Base-by-base conservation (phyloP, 1,140 invertebrate species). In the Papilio glaucus region DNA sequence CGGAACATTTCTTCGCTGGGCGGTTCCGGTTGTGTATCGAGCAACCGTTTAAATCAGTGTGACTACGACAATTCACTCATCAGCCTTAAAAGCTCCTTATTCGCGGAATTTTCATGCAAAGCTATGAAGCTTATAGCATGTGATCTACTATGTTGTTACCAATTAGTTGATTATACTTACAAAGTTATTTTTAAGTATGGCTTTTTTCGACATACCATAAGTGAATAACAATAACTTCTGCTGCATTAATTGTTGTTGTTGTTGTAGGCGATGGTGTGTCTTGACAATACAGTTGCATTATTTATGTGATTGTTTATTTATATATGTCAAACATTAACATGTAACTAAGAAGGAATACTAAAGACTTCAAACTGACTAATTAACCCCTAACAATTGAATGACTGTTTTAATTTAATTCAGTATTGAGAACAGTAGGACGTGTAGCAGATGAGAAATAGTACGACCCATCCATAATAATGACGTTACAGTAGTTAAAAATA, bases 301-400 rank as follows among this genome's bases (percentile, higher is more conserved):
- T 49, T 49, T 18, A 49, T 18, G 15, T 49, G 8, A 49, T 3
- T 33, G 29, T 33, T 49, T 49, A 45, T 45, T 15, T 45, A 41
- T 49, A 49, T 49, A 21, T 49, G 18, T 18, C 6, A 15, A 15
- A 49, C 5, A 49, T 49, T 49, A 18, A 49, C 45, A 49, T 49
- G 15, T 49, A 7, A 49, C 45, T 49, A 49, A 49, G 45, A 26
- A 53, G 49, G 49, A 53, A 53, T 53, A 53, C 21, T 9, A 9
- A 49, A 21, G 45, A 9, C 18, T 45, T 45, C n/a, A 45, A 45
- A 45, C 21, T 21, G 15, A 49, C 15, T 49, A 49, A 49, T 21
- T 49, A 49, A 49, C 10, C 15, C 10, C 8, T 10, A 9, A 6
- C 1, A 24, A 21, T 21, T 53, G 49, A 53, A 45, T 45, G 42